Conservation (phyloP, 2,888 invertebrate species). For the Pyrocoelia pectoralis region DNA sequence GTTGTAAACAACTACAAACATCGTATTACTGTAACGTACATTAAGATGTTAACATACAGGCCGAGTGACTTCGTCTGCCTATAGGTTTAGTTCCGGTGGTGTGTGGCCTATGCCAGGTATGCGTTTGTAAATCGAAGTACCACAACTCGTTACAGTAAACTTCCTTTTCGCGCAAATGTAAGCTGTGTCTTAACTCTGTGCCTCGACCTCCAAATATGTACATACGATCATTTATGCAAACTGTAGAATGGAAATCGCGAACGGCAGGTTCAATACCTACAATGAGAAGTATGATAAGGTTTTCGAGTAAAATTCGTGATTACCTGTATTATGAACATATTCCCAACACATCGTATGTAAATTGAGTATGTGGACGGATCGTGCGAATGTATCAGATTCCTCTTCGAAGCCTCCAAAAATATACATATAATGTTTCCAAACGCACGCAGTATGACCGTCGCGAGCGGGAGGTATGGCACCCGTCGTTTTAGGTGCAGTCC, state of each 20-base stretch:
- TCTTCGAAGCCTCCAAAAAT: constrained; percentile 94
- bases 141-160: constrained; percentile 80
- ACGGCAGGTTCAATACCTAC: constrained; percentile 61
- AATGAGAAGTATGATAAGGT: constrained; percentile 16
- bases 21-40: background rate
- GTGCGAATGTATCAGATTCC: constrained; percentile 79
- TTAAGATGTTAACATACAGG: constrained; percentile 69
- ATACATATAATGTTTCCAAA: constrained; percentile 81
- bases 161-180: constrained; percentile 72
- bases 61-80: constrained; percentile 90
- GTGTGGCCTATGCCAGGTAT: constrained; percentile 72
- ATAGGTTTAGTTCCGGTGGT: constrained; percentile 73
- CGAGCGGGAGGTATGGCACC: constrained; percentile 82
- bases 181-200: constrained; percentile 67
- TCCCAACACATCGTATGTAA: constrained; percentile 78
- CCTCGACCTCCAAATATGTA: constrained; percentile 91
- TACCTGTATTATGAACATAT: constrained; percentile 69
- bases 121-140: constrained; percentile 75
- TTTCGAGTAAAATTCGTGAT: background rate
- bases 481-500: constrained; percentile 71
- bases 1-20: constrained; percentile 76
- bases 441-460: constrained; percentile 91
- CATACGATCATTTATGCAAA: constrained; percentile 79
- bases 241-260: constrained; percentile 90
- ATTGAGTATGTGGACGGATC: constrained; percentile 79